phyloP scores from a whole-genome alignment of 2,888 invertebrate genomes.

The Strigamia crassipes region DNA sequence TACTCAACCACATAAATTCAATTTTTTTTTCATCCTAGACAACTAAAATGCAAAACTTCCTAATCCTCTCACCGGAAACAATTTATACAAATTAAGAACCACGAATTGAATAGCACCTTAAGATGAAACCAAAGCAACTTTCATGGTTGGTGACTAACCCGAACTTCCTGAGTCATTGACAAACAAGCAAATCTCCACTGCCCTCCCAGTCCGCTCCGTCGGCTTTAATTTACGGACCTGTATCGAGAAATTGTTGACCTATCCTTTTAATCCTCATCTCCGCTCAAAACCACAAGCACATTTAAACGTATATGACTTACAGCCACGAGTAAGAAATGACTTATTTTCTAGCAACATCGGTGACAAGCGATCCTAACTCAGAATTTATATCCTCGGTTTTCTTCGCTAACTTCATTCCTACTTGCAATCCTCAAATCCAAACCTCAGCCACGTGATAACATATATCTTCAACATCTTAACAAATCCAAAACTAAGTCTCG shows the following conservation, averaged over 20 bases:
- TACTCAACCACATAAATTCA: no score
- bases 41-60: background rate
- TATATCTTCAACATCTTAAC: background rate
- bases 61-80: slow-evolving; percentile 5
- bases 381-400: slow-evolving; percentile 12
- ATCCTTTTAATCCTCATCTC: slow-evolving; percentile 24
- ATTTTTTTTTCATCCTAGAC: background rate
- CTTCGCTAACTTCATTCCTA: background rate
- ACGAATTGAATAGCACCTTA: background rate
- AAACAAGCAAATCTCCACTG: background rate
- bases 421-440: slow-evolving; percentile 29
- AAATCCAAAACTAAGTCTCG: background rate
- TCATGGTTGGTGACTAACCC: slow-evolving; percentile 10
- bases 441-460: slow-evolving; percentile 28
- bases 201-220: background rate
- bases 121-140: background rate
- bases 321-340: slow-evolving; percentile 10
- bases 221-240: background rate
- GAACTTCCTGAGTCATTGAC: background rate
- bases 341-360: slow-evolving; percentile 23
- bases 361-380: slow-evolving; percentile 12
- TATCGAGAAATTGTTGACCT: background rate
- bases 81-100: background rate
- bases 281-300: slow-evolving; percentile 30
- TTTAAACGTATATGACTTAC: slow-evolving; percentile 21